These are phyloP conservation scores for Ellobium chinense DNA, from an alignment of 2,888 invertebrate species.

Conservation along the genomic window DNA sequence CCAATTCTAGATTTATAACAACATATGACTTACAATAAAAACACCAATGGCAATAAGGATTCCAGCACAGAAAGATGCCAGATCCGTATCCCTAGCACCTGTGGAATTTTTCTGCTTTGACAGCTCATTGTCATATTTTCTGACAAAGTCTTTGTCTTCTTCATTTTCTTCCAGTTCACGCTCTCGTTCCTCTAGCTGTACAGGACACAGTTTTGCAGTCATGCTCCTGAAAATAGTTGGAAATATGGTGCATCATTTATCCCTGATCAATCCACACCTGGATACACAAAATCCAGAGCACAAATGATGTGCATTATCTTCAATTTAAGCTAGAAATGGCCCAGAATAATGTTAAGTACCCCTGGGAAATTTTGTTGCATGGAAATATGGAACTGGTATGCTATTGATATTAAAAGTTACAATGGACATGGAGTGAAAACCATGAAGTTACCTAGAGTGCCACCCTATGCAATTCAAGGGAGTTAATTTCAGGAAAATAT, in stretches of 20 bases:
- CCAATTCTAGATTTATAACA: too few relatives aligned
- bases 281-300: neutral
- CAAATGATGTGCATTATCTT: neutral
- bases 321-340: too few relatives aligned
- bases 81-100: neutral
- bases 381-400: too few relatives aligned
- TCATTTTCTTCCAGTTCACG: slow-evolving; percentile 48
- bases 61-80: slow-evolving; percentile 57
- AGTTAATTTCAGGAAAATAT: too few relatives aligned
- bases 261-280: neutral
- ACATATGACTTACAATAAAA: slow-evolving; percentile 52
- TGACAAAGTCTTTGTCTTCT: slow-evolving; percentile 21
- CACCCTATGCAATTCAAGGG: too few relatives aligned
- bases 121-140: slow-evolving; percentile 49
- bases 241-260: neutral
- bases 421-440: too few relatives aligned
- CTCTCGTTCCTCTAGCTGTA: slow-evolving; percentile 52
- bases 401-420: too few relatives aligned
- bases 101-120: neutral
- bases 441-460: too few relatives aligned
- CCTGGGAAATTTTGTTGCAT: too few relatives aligned
- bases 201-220: slow-evolving; percentile 54
- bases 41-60: slow-evolving; percentile 56
- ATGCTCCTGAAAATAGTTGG: slow-evolving; percentile 54
- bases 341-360: too few relatives aligned